phyloP scores from a whole-genome alignment of 2,797 vertebrate species.

The Acipenser ruthenus region DNA sequence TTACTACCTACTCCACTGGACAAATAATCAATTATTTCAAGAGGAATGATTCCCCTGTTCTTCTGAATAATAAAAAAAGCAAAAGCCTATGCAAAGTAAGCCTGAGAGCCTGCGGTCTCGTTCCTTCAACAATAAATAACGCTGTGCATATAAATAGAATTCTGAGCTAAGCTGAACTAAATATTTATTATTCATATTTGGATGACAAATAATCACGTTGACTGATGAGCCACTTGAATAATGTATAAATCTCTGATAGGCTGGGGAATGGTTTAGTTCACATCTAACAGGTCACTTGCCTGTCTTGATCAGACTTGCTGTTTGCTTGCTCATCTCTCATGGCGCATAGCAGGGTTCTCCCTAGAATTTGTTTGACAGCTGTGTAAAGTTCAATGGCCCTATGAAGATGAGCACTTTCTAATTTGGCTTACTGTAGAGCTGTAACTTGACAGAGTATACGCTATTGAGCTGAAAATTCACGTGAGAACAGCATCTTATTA shows the following conservation, averaged over 20 bases:
- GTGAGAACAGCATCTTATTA: no score
- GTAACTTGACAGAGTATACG: no score
- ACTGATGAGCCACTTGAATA: conserved; percentile 59
- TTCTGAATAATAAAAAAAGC: conserved; percentile 39
- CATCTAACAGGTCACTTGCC: conserved; percentile 3
- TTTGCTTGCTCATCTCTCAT: neutral
- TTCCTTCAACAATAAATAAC: conserved; percentile 11
- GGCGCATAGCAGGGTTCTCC: neutral
- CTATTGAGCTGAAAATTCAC: no score
- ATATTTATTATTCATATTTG: conserved; percentile 59
- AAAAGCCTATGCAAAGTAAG: conserved; percentile 1
- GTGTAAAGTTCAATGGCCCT: neutral
- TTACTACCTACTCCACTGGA: conserved; percentile 40
- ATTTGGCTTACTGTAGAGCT: no score
- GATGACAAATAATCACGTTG: conserved; percentile 59
- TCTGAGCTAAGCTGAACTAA: conserved; percentile 2
- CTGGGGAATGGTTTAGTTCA: conserved; percentile 23
- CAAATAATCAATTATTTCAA: conserved; percentile 57
- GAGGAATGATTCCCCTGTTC: conserved; percentile 42
- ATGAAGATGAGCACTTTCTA: neutral
- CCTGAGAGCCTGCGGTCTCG: neutral
- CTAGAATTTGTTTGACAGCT: neutral
- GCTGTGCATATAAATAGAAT: neutral
- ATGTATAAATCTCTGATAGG: conserved; percentile 58
- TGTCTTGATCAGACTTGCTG: conserved; percentile 1